Evolutionary conservation across 2,888 invertebrate species (phyloP).

Genomic region (Tuta absoluta): DNA sequence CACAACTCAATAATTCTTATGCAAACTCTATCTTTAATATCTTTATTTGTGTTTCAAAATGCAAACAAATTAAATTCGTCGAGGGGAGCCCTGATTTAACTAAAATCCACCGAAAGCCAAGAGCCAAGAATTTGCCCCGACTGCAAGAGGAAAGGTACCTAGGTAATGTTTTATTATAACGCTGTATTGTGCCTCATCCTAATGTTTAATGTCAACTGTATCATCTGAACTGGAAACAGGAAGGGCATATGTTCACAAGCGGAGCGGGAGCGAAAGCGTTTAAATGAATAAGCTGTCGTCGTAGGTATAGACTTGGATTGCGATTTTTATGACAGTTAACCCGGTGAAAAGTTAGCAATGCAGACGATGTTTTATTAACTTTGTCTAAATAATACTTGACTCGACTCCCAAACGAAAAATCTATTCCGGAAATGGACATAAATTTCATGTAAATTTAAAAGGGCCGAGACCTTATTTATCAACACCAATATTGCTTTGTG

Average conservation of each 20-base stretch:
- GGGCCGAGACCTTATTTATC: no score
- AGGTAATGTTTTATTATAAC: slow-evolving; percentile 46
- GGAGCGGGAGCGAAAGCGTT: slow-evolving; percentile 32
- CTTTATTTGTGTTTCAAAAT: slow-evolving; percentile 33
- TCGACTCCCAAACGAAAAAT: no score
- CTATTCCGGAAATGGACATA: no score
- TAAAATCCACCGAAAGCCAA: background rate
- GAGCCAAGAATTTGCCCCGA: background rate
- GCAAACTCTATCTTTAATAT: slow-evolving; percentile 23
- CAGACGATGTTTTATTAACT: no score
- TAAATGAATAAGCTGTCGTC: no score
- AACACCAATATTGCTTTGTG: no score
- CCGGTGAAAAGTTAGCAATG: no score
- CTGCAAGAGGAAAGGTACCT: background rate
- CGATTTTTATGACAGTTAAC: no score
- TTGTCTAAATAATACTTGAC: no score
- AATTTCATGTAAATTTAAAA: no score
- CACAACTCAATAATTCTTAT: slow-evolving; percentile 5
- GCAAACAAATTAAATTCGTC: slow-evolving; percentile 51
- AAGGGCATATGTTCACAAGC: slow-evolving; percentile 31
- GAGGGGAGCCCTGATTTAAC: slow-evolving; percentile 34
- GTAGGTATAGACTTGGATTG: background rate
- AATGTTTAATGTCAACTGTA: slow-evolving; percentile 55
- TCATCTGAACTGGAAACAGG: slow-evolving; percentile 39
- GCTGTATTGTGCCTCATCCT: slow-evolving; percentile 46